A percentile compares a stretch with the other conserved stretches of the same genome.
Conservation (phyloP, 30 jellyfish, hydroid and myxozoan species). For the Catostylus mosaicus region DNA sequence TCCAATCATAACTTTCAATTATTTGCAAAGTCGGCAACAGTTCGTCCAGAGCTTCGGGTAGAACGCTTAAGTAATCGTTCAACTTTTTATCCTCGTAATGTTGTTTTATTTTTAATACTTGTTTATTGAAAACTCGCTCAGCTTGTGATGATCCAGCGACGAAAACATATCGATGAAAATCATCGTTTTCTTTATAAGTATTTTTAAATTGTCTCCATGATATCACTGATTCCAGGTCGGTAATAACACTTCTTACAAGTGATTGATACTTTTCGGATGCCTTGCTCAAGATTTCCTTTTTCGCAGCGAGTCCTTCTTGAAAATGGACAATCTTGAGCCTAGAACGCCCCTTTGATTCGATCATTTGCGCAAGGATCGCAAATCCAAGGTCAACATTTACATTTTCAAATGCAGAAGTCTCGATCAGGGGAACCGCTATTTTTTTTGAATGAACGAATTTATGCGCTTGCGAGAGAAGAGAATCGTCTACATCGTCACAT, state of each 20-base stretch:
- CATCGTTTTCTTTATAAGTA: conserved; percentile 46
- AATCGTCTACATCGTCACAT: conserved; percentile 89
- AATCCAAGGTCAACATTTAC: conserved; percentile 86
- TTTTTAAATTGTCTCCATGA: conserved; percentile 84
- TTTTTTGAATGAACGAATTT: conserved; percentile 87
- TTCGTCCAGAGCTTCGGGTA: conserved; percentile 98
- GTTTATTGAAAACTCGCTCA: conserved; percentile 76
- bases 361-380: conserved; percentile 80
- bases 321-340: conserved; percentile 83
- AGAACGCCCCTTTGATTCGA: conserved; percentile 80
- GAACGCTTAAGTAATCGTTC: conserved; percentile 74
- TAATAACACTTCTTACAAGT: conserved; percentile 74
- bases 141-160: conserved; percentile 87
- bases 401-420: conserved; percentile 85
- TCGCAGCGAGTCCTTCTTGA: conserved; percentile 67
- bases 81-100: conserved; percentile 91
- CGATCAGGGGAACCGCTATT: conserved; percentile 84
- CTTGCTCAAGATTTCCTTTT: conserved; percentile 62
- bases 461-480: conserved; percentile 87
- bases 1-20: conserved; percentile 94
- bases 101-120: conserved; percentile 87
- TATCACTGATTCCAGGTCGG: conserved; percentile 81
- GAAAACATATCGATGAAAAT: conserved; percentile 57
- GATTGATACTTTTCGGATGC: conserved; percentile 72
- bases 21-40: conserved; percentile 88